Conservation (phyloP, 2,113 vertebrate species). For the Lepisosteus oculatus region DNA sequence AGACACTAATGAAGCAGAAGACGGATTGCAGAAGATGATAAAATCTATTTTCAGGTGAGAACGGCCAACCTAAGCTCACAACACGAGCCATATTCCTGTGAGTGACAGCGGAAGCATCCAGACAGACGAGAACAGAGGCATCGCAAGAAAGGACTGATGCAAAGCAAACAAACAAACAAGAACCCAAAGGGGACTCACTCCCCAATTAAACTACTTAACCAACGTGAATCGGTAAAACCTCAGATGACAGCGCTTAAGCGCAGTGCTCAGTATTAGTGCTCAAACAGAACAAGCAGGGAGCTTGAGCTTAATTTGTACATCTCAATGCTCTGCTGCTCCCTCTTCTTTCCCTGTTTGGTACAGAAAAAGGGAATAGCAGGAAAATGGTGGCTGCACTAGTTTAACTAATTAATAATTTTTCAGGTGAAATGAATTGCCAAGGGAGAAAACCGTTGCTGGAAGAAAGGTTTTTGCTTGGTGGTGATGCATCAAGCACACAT, state of each 20-base stretch:
- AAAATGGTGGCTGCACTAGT: slow-evolving; percentile 48
- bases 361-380: slow-evolving; percentile 26
- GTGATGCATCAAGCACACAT: too few relatives aligned
- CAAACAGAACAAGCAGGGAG: background rate
- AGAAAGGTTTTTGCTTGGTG: slow-evolving; percentile 13
- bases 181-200: slow-evolving; percentile 6
- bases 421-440: slow-evolving; percentile 31
- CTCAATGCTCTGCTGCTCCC: slow-evolving; percentile 21
- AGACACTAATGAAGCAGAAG: too few relatives aligned
- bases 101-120: too few relatives aligned
- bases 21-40: too few relatives aligned
- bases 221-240: background rate
- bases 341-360: slow-evolving; percentile 30
- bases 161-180: slow-evolving; percentile 19
- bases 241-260: background rate
- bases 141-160: slow-evolving; percentile 5
- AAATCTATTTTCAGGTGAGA: too few relatives aligned
- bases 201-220: slow-evolving; percentile 20
- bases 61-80: too few relatives aligned
- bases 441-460: slow-evolving; percentile 22
- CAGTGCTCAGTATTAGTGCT: background rate
- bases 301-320: background rate
- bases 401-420: slow-evolving; percentile 57
- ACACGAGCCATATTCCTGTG: too few relatives aligned
- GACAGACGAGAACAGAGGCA: too few relatives aligned